phyloP scores from a whole-genome alignment of 2,113 vertebrate genomes.

The Ctenodactylus gundi region DNA sequence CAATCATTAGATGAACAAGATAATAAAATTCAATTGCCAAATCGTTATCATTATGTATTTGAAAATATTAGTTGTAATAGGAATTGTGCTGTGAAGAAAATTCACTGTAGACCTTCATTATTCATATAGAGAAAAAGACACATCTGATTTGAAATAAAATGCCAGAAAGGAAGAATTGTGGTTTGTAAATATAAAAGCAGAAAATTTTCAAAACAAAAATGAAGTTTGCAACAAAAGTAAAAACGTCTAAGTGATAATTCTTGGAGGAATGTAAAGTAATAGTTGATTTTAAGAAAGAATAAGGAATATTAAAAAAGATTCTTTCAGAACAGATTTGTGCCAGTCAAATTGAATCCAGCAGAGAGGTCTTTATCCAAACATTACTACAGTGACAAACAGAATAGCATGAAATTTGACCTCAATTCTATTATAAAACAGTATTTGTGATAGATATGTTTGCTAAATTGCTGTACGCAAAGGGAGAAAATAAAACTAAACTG shows the following conservation, averaged over 20 bases:
- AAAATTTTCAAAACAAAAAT: conserved; percentile 19
- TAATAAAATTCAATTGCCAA: background rate
- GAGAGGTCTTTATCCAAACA: background rate
- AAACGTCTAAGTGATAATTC: background rate
- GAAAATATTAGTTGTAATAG: background rate
- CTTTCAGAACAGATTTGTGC: background rate
- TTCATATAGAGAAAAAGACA: background rate
- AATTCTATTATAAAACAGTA: background rate
- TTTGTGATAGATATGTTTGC: background rate
- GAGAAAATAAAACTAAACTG: no score
- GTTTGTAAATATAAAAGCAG: background rate
- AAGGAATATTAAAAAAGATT: background rate
- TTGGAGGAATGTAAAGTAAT: background rate
- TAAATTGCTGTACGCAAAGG: background rate
- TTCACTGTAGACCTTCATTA: background rate
- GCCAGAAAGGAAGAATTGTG: background rate
- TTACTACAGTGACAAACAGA: background rate
- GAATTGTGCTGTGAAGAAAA: background rate
- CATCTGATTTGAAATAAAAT: background rate
- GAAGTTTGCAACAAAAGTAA: background rate
- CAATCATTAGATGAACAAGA: background rate
- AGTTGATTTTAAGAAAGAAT: background rate
- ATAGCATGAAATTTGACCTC: background rate
- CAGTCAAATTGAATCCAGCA: background rate
- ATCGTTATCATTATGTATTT: background rate